A percentile compares a stretch with the other conserved stretches of the same genome.
phyloP scores from a whole-genome alignment of 2,888 invertebrate species.

The Plagodis pulveraria region DNA sequence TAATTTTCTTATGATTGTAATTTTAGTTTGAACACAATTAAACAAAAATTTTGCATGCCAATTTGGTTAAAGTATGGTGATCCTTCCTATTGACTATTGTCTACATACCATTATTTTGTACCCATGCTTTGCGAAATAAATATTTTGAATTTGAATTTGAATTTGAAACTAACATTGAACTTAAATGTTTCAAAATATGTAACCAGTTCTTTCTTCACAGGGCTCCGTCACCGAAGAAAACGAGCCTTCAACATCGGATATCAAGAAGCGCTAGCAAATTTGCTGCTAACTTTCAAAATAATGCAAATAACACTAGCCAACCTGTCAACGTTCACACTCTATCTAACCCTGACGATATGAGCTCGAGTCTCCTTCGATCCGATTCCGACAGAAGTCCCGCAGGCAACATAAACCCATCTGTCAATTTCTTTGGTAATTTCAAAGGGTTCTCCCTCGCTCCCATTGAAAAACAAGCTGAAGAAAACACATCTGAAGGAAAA shows the following conservation, averaged over 20 bases:
- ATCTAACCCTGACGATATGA: slow-evolving; percentile 88
- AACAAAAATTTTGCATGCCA: too few species aligned
- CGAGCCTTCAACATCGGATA: slow-evolving; percentile 72
- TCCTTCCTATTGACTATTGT: too few species aligned
- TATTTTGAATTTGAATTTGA: too few species aligned
- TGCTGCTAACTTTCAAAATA: slow-evolving; percentile 75
- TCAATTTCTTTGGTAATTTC: slow-evolving; percentile 93
- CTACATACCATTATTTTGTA: too few species aligned
- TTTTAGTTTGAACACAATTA: too few species aligned
- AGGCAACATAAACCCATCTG: slow-evolving; percentile 74
- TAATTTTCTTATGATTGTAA: too few species aligned
- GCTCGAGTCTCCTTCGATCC: slow-evolving; percentile 87
- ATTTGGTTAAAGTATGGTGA: too few species aligned
- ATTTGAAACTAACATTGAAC: slow-evolving; percentile 12
- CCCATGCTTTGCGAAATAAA: too few species aligned
- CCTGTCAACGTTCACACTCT: slow-evolving; percentile 79
- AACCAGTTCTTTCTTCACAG: slow-evolving; percentile 48
- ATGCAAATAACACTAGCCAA: slow-evolving; percentile 63
- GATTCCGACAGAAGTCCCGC: slow-evolving; percentile 79
- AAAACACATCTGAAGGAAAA: slow-evolving; percentile 22
- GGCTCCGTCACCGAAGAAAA: slow-evolving; percentile 75
- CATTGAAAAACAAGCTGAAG: slow-evolving; percentile 76
- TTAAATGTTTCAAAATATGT: background rate
- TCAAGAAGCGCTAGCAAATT: slow-evolving; percentile 79
- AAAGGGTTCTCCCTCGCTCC: slow-evolving; percentile 93